Evolutionary conservation across 2,113 vertebrate genomes (phyloP).

Genomic region (Notiomystis cincta): DNA sequence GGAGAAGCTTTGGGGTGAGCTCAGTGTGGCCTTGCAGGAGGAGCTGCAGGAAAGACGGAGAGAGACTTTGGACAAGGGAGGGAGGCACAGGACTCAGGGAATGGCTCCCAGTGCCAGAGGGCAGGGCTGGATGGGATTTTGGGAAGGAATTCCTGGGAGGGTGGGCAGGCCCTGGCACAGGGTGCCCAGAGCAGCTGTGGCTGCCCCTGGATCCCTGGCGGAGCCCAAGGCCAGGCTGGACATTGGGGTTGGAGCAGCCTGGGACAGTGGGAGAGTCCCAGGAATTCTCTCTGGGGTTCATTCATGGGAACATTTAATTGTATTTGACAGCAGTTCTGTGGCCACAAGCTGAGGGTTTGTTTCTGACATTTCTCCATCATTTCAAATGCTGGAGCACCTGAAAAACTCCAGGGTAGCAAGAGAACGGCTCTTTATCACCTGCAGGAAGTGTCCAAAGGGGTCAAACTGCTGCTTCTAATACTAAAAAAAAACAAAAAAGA

Average conservation of each 20-base stretch:
- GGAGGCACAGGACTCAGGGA: neutral
- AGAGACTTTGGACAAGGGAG: neutral
- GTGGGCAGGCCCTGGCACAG: rapidly evolving
- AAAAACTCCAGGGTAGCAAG: neutral
- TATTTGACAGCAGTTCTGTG: neutral
- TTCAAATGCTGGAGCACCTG: neutral
- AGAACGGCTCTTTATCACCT: neutral
- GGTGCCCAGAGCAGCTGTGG: neutral
- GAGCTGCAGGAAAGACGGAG: neutral
- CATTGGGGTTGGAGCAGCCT: rapidly evolving
- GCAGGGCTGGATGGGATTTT: rapidly evolving
- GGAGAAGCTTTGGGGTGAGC: neutral
- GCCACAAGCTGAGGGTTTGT: neutral
- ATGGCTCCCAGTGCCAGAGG: rapidly evolving
- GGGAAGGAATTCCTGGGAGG: neutral
- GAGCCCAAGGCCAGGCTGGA: neutral
- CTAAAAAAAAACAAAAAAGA: neutral
- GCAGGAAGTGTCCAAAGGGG: neutral
- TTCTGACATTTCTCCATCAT: neutral
- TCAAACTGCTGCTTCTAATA: neutral
- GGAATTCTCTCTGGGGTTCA: neutral
- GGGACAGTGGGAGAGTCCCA: neutral
- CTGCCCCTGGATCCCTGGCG: neutral
- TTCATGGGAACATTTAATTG: neutral
- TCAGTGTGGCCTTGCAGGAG: neutral